phyloP scores from a whole-genome alignment of 2,888 invertebrate species.

The Drymonia ruficornis region DNA sequence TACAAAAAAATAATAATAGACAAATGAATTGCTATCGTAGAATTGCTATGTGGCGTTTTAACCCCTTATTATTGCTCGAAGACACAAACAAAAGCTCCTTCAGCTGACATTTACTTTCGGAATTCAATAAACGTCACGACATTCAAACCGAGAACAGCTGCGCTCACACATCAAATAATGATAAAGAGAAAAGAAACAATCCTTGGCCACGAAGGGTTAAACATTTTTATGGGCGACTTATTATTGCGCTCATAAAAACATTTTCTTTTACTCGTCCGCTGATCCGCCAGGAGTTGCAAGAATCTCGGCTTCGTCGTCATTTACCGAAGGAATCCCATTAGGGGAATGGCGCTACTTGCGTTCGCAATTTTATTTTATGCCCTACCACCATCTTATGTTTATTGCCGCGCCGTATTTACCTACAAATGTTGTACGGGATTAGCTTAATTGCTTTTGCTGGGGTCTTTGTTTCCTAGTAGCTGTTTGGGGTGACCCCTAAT shows the following conservation, averaged over 20 bases:
- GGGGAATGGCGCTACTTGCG: slow-evolving; percentile 57
- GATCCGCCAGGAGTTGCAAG: slow-evolving; percentile 33
- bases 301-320: slow-evolving; percentile 56
- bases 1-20: too few relatives aligned
- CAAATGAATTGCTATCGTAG: too few relatives aligned
- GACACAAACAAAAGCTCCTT: not conserved
- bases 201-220: slow-evolving; percentile 39
- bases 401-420: slow-evolving; percentile 37
- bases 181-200: slow-evolving; percentile 24
- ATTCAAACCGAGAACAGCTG: not conserved
- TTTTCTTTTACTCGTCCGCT: slow-evolving; percentile 53
- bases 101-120: not conserved
- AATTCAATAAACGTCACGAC: not conserved
- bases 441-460: slow-evolving; percentile 15
- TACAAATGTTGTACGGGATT: slow-evolving; percentile 28
- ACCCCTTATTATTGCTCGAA: not conserved
- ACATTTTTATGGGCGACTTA: slow-evolving; percentile 50
- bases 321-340: slow-evolving; percentile 64
- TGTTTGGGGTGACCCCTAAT: not conserved
- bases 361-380: slow-evolving; percentile 65
- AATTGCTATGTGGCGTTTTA: too few relatives aligned
- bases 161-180: slow-evolving; percentile 7
- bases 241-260: slow-evolving; percentile 58
- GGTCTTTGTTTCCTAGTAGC: slow-evolving; percentile 9
- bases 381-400: slow-evolving; percentile 47